Base-by-base conservation (phyloP, 2,113 vertebrate species). In the Talpa occidentalis region DNA sequence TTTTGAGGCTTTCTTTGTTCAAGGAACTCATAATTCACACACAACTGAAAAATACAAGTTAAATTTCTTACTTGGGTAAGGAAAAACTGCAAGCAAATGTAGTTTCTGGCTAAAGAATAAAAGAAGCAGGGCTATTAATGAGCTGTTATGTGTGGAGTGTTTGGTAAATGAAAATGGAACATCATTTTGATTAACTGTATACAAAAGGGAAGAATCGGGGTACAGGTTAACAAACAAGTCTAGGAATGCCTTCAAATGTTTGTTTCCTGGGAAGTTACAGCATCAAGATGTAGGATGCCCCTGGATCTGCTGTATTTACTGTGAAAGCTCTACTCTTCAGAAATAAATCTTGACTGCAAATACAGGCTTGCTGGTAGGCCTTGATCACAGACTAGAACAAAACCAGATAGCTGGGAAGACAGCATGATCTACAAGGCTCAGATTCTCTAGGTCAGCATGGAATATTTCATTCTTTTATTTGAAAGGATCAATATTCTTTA, bases 71-170 rank as follows among this genome's bases (percentile, higher is more conserved):
- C 11, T 37, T 54, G 6, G 21, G 8, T 16, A 83, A 54, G 11
- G 4, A 88, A 59, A 16, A 88, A 54, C 60, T 88, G 64, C 72
- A 80, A 89, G 17, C 5, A 59, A 81, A 78, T 35, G 22, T 19
- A 93, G 44, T 74, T 81, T 91, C 8, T 72, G 60, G 37, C 40
- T 88, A 88, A 94, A 81, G 28, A 64, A 74, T 30, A 28, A 79
- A 83, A 74, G 28, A 76, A 77, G 6, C 32, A 62, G 8, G 2
- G 22, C 26, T 85, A 2, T 28, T 49, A 56, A 56, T 56, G 21
- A 22, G 54, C 54, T 56, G 21, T 52, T 52, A 88, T 77, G 24
- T 72, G 30, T 26, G 76, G 47, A 64, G 12, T 44, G 79, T 37
- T 37, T 47, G 17, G 37, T 90, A 64, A 72, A 56, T 44, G 67